Conservation (phyloP, 2,797 vertebrate species). For the Coranthus polyacanthus region DNA sequence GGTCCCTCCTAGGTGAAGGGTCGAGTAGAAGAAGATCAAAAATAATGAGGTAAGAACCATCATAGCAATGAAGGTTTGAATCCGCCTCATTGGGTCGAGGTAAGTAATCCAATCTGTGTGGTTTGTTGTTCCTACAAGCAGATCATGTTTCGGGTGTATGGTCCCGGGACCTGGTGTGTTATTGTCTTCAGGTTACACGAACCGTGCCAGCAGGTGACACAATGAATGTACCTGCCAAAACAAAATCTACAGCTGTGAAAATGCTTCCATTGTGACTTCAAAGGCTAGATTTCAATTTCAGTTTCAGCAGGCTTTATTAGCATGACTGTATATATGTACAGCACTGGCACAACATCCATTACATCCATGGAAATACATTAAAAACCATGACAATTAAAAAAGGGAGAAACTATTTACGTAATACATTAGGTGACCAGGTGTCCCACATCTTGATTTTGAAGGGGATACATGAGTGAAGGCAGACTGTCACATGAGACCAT, state of each 20-base stretch:
- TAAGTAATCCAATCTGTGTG: neutral
- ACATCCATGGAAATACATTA: no score
- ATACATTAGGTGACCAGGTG: no score
- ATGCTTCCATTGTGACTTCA: no score
- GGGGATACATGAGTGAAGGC: no score
- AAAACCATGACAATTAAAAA: no score
- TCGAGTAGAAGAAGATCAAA: conserved; percentile 65
- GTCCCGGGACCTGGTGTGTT: neutral
- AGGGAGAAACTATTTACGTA: no score
- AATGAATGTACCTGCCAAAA: conserved; percentile 38
- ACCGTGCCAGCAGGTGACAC: neutral
- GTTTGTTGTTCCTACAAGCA: conserved; percentile 1
- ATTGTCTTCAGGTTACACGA: conserved; percentile 26
- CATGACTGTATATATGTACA: no score
- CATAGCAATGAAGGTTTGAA: conserved; percentile 31
- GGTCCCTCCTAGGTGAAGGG: conserved; percentile 18
- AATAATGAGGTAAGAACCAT: conserved; percentile 45
- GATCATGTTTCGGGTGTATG: conserved; percentile 30
- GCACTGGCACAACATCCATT: no score
- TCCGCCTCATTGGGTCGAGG: conserved; percentile 48
- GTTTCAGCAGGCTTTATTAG: no score
- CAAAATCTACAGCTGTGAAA: neutral
- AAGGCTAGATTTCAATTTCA: no score
- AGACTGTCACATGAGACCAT: no score
- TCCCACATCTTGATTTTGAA: no score